Evolutionary conservation across 1,140 invertebrate species (phyloP), one percentile per base, ranked within the genome.

Genomic region (Panagrolaimus sp.): DNA sequence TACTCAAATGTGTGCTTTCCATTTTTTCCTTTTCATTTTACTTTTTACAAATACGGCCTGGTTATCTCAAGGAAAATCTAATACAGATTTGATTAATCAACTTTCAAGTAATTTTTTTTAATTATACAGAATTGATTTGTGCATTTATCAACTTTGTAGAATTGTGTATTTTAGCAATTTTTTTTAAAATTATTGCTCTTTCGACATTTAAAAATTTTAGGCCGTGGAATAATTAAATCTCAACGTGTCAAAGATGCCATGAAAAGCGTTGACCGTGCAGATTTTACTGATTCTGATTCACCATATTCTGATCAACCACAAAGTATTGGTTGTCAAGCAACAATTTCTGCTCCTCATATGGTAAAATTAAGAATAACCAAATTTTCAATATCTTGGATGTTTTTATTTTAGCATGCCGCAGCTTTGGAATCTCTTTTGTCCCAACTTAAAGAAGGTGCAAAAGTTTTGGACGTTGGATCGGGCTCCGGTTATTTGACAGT

Each of bases 291-390:
- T 70, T 78, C 76, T 80, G 89, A 89, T 84, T 38, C 32, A 7
- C 89, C 92, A 1, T 97, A 96, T 79, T 88, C 90, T 78, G 93
- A 96, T 86, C 88, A 91, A 44, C 93, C 93, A 0, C 93, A 93
- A 47, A 26, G 32, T 6, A 86, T 86, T 76, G 85, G 85, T 10
- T 86, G 83, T 77, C 90, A 91, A 47, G 94, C 92, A 4, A 97
- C 94, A 0, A 97, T 97, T 66, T 94, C 91, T 88, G 94, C 94
- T 67, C 94, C 95, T 58, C 94, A 98, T 85, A 98, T 98, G 95
- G 92, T 94, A 12, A 70, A 70, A 67, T 76, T 32, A 52, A 14
- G 52, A 10, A 38, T 38, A 38, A 4, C 32, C 21, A 55, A 38
- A 15, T 71, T 73, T 55, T 55, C 0, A 1, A 2, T 1, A 55